Conservation (phyloP, 2,797 vertebrate genomes). For the Hephaestus fuliginosus region DNA sequence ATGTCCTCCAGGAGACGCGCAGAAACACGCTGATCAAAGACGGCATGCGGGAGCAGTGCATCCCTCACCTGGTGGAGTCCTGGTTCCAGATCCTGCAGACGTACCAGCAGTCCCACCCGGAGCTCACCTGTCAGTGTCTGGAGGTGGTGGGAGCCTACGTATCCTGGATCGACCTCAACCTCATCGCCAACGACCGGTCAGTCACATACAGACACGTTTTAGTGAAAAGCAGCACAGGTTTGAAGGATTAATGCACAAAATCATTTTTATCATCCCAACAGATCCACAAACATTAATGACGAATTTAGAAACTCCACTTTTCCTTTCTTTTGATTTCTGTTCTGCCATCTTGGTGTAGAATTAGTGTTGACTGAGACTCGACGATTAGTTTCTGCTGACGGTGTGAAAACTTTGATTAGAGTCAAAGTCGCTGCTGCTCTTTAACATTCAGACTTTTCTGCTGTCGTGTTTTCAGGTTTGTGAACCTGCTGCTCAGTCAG, state of each 20-base stretch:
- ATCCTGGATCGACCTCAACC: slow-evolving; percentile 98
- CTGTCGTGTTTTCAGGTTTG: slow-evolving; percentile 87
- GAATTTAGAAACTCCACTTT: background rate
- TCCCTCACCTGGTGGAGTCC: slow-evolving; percentile 96
- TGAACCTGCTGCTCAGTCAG: slow-evolving; percentile 97
- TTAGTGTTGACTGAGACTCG: too few relatives aligned
- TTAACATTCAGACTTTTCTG: background rate
- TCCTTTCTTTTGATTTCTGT: too few relatives aligned
- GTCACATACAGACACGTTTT: slow-evolving; percentile 9
- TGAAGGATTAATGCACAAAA: too few relatives aligned
- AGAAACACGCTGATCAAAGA: slow-evolving; percentile 98
- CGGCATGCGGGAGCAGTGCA: slow-evolving; percentile 95
- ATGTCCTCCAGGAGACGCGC: slow-evolving; percentile 88
- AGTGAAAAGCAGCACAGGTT: too few relatives aligned
- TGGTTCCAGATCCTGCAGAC: slow-evolving; percentile 99
- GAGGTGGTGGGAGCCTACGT: slow-evolving; percentile 98
- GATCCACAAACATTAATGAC: rapidly evolving
- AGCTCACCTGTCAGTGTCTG: slow-evolving; percentile 99
- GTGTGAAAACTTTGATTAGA: background rate
- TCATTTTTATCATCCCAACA: too few relatives aligned
- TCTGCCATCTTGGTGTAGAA: too few relatives aligned
- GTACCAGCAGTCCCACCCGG: slow-evolving; percentile 94
- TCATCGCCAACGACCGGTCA: slow-evolving; percentile 98
- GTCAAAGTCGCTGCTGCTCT: background rate
- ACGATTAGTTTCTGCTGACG: too few relatives aligned